These are phyloP conservation scores for Scaptomyza parva DNA, from an alignment of 2,888 invertebrate genomes.

Conservation along the genomic window DNA sequence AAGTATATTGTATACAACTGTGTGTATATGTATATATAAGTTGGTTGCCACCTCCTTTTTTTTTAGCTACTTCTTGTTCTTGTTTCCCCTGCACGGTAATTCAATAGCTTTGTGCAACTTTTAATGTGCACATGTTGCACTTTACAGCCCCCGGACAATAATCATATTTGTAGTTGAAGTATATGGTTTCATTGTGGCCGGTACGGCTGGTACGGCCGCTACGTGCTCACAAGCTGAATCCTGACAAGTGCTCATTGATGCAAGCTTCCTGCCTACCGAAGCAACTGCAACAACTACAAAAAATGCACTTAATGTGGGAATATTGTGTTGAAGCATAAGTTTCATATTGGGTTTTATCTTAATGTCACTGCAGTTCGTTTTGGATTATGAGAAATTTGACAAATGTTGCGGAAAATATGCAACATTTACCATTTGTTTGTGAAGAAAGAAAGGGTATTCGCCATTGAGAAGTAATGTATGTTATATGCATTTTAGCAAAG, in stretches of 20 bases:
- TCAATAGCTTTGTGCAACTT: slow-evolving; percentile 50
- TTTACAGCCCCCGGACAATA: slow-evolving; percentile 31
- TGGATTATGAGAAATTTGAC: neutral
- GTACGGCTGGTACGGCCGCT: slow-evolving; percentile 70
- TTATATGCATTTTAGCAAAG: neutral
- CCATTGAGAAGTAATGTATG: neutral
- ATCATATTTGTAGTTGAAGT: slow-evolving; percentile 22
- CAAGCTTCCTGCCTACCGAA: slow-evolving; percentile 71
- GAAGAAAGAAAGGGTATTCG: no score
- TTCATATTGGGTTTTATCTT: slow-evolving; percentile 28
- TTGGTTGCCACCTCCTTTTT: slow-evolving; percentile 3
- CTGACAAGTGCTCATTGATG: slow-evolving; percentile 73
- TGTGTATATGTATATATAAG: neutral
- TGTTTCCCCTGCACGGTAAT: slow-evolving; percentile 44
- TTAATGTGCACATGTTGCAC: slow-evolving; percentile 60
- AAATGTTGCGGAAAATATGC: slow-evolving; percentile 16
- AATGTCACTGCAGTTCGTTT: neutral
- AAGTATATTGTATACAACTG: neutral
- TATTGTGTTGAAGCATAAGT: slow-evolving; percentile 54
- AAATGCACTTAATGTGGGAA: slow-evolving; percentile 70
- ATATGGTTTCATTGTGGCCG: slow-evolving; percentile 55
- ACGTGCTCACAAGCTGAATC: slow-evolving; percentile 68
- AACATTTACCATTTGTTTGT: no score
- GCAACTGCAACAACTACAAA: slow-evolving; percentile 15
- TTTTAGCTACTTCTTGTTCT: no score